A percentile compares a stretch with the other conserved stretches of the same genome.
Conservation (phyloP, 2,888 invertebrate species). For the Mycalesis mineus region DNA sequence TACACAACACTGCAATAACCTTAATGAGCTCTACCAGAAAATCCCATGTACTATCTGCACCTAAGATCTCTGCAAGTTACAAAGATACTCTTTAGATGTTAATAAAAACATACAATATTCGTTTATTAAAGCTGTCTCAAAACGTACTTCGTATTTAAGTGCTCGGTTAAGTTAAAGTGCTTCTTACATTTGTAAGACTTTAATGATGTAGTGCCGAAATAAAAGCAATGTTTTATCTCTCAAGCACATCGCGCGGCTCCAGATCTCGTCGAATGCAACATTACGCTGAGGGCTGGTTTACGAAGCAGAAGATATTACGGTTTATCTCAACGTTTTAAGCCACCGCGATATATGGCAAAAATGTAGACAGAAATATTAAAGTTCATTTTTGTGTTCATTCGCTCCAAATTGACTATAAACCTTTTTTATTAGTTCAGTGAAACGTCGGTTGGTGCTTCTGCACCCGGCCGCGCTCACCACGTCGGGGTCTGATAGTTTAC, state of each 20-base stretch:
- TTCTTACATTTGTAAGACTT: neutral
- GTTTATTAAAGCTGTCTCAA: too few relatives aligned
- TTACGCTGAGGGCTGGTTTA: constrained; percentile 7
- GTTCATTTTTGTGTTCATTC: constrained; percentile 22
- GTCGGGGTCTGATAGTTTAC: neutral
- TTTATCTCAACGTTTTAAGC: constrained; percentile 11
- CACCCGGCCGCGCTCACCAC: neutral
- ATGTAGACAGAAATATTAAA: constrained; percentile 22
- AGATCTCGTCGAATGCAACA: neutral
- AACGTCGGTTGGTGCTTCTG: constrained; percentile 12
- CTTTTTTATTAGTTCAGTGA: constrained; percentile 28
- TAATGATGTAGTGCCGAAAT: neutral
- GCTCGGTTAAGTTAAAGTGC: too few relatives aligned
- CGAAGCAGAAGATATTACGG: constrained; percentile 10
- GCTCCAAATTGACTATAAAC: constrained; percentile 21
- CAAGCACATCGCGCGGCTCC: neutral
- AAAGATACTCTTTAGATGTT: too few relatives aligned
- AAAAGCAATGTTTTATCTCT: neutral
- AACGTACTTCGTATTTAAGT: too few relatives aligned
- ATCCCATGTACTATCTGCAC: too few relatives aligned
- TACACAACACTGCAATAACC: too few relatives aligned
- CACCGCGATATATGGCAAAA: constrained; percentile 6
- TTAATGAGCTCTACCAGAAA: too few relatives aligned
- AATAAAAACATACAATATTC: too few relatives aligned
- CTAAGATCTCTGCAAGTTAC: too few relatives aligned